These are phyloP conservation scores for Belgica antarctica DNA, from an alignment of 2,888 invertebrate species.

Conservation along the genomic window DNA sequence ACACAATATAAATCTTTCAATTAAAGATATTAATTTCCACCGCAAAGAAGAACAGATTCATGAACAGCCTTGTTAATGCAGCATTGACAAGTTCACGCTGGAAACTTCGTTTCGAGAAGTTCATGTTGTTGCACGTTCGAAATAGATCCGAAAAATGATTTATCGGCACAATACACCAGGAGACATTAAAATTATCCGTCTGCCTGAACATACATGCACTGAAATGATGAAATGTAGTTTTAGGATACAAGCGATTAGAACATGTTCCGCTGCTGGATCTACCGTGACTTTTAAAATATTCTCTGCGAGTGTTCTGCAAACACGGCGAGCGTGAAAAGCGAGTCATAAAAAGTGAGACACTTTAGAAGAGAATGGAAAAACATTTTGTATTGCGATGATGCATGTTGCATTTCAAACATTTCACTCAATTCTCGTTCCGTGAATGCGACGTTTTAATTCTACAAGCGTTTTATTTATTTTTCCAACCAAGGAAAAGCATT, in stretches of 20 bases:
- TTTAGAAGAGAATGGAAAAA: neutral
- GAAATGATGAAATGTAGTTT: neutral
- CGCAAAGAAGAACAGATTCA: neutral
- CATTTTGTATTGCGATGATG: slow-evolving; percentile 14
- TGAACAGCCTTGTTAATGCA: neutral
- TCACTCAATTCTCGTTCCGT: slow-evolving; percentile 24
- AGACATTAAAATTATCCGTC: slow-evolving; percentile 11
- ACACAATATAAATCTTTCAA: slow-evolving; percentile 40
- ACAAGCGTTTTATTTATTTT: slow-evolving; percentile 32
- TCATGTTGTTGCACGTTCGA: too few relatives aligned
- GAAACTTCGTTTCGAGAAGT: neutral
- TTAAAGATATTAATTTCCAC: slow-evolving; percentile 27
- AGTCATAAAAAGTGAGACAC: slow-evolving; percentile 3
- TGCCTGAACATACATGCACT: neutral
- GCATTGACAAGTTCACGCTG: neutral
- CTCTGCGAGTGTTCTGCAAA: neutral
- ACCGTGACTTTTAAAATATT: slow-evolving; percentile 10
- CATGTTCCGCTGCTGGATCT: too few relatives aligned
- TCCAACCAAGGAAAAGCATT: slow-evolving; percentile 10
- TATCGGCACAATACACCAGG: neutral
- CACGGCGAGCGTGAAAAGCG: slow-evolving; percentile 23
- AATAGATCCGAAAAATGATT: neutral
- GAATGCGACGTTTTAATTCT: slow-evolving; percentile 40
- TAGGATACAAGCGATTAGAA: slow-evolving; percentile 2
- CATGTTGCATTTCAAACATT: slow-evolving; percentile 40